Evolutionary conservation across 2,797 vertebrate genomes (phyloP).

Genomic region (Lagocephalus sceleratus): DNA sequence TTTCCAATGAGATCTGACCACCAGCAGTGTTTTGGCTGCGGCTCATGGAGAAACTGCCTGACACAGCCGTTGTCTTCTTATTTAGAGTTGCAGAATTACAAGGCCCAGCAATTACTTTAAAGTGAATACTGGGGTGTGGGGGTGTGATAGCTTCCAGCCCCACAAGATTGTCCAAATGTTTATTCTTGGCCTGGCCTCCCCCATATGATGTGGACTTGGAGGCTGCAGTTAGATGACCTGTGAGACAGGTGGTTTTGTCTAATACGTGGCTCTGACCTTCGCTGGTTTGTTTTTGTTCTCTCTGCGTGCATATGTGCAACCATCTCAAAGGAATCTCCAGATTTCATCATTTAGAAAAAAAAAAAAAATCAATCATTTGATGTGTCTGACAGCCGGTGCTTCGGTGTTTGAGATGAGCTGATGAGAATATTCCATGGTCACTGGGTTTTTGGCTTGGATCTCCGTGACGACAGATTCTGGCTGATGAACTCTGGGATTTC

Average conservation of each 20-base stretch:
- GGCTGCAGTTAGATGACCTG: slow-evolving; percentile 45
- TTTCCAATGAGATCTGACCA: slow-evolving; percentile 22
- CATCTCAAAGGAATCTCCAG: slow-evolving; percentile 11
- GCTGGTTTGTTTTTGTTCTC: slow-evolving; percentile 15
- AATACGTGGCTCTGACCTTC: slow-evolving; percentile 27
- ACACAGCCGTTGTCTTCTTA: slow-evolving; percentile 23
- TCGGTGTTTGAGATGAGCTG: slow-evolving; percentile 5
- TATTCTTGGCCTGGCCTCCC: slow-evolving; percentile 35
- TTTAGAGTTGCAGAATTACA: slow-evolving; percentile 23
- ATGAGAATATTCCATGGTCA: slow-evolving; percentile 13
- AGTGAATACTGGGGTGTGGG: slow-evolving; percentile 6
- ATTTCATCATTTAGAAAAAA: too few relatives aligned
- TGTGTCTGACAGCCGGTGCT: too few relatives aligned
- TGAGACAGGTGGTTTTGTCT: slow-evolving; percentile 49
- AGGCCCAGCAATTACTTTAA: slow-evolving; percentile 20
- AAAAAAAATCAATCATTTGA: too few relatives aligned
- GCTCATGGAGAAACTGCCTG: slow-evolving; percentile 1
- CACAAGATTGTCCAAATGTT: slow-evolving; percentile 33
- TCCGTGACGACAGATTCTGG: too few relatives aligned
- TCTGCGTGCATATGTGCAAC: neutral
- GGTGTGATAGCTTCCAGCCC: slow-evolving; percentile 41
- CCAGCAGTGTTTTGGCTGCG: slow-evolving; percentile 34
- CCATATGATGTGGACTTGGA: slow-evolving; percentile 42
- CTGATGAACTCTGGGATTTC: slow-evolving; percentile 6
- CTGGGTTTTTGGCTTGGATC: slow-evolving; percentile 6